Evolutionary conservation across 1,140 invertebrate genomes (phyloP).

Genomic region (Lepidostoma basale): DNA sequence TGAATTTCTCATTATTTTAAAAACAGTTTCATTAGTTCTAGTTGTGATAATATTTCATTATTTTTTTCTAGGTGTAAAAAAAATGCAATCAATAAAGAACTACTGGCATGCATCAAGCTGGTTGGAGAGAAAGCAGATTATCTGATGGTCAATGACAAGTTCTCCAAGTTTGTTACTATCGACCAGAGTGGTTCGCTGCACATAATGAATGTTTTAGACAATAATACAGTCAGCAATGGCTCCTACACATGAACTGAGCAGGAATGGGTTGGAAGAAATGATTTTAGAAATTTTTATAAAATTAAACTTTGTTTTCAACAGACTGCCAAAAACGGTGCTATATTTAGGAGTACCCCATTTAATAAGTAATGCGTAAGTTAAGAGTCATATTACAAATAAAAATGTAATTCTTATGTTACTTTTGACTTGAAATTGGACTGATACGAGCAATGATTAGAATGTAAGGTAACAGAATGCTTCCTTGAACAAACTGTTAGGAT

Average conservation of each 20-base stretch:
- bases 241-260: too few relatives aligned
- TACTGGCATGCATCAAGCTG: slow-evolving; percentile 38
- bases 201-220: slow-evolving; percentile 39
- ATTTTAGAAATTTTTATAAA: too few relatives aligned
- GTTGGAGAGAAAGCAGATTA: slow-evolving; percentile 36
- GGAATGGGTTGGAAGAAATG: too few relatives aligned
- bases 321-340: slow-evolving; percentile 23
- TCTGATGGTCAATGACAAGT: slow-evolving; percentile 33
- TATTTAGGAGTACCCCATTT: background rate
- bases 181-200: slow-evolving; percentile 39
- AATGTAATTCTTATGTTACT: too few relatives aligned
- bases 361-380: too few relatives aligned
- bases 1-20: background rate
- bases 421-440: too few relatives aligned
- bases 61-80: slow-evolving; percentile 31
- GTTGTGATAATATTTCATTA: background rate
- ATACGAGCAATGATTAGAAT: too few relatives aligned
- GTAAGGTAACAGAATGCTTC: too few relatives aligned
- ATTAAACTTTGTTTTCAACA: background rate
- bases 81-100: slow-evolving; percentile 21
- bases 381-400: too few relatives aligned
- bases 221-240: slow-evolving; percentile 1
- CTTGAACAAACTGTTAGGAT: too few relatives aligned
- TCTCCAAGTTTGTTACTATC: slow-evolving; percentile 41
- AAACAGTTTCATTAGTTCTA: background rate